A percentile compares a stretch with the other conserved stretches of the same genome.
Conservation (phyloP, 2,888 invertebrate genomes). For the Drosophila kambysellisi region DNA sequence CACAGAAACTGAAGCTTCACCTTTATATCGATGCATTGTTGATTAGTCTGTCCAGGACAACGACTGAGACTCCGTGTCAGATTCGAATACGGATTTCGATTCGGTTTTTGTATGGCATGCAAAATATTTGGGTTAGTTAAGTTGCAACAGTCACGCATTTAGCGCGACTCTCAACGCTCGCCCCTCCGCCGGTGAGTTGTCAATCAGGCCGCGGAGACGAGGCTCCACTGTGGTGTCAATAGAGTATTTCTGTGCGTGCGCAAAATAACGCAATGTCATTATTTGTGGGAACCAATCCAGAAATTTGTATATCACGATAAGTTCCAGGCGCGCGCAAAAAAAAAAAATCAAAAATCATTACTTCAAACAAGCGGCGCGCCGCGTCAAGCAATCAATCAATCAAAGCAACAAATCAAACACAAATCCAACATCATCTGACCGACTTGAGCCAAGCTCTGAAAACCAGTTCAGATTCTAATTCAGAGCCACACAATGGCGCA, state of each 20-base stretch:
- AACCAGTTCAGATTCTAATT: constrained; percentile 58
- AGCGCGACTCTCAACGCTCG: background rate
- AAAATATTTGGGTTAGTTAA: constrained; percentile 61
- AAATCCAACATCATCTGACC: constrained; percentile 26
- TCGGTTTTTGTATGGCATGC: constrained; percentile 36
- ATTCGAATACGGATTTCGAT: constrained; percentile 8
- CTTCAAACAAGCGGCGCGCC: constrained; percentile 58
- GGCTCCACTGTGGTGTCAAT: constrained; percentile 40
- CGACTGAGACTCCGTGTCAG: background rate
- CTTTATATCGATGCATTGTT: constrained; percentile 73
- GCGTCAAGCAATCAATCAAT: constrained; percentile 78
- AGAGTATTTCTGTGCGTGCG: constrained; percentile 23
- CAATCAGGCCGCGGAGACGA: constrained; percentile 54
- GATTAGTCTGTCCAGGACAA: constrained; percentile 53
- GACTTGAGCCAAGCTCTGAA: constrained; percentile 24
- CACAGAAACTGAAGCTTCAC: constrained; percentile 47
- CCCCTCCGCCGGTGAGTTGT: constrained; percentile 53
- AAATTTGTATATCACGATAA: constrained; percentile 58
- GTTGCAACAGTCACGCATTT: constrained; percentile 66
- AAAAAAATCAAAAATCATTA: constrained; percentile 69
- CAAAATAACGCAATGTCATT: constrained; percentile 71
- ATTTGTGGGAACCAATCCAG: constrained; percentile 78
- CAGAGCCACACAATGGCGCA: constrained; percentile 54
- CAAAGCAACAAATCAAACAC: constrained; percentile 73
- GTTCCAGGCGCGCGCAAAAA: constrained; percentile 52